Base-by-base conservation (phyloP, 2,113 vertebrate genomes). In the Cephalophus harveyi region DNA sequence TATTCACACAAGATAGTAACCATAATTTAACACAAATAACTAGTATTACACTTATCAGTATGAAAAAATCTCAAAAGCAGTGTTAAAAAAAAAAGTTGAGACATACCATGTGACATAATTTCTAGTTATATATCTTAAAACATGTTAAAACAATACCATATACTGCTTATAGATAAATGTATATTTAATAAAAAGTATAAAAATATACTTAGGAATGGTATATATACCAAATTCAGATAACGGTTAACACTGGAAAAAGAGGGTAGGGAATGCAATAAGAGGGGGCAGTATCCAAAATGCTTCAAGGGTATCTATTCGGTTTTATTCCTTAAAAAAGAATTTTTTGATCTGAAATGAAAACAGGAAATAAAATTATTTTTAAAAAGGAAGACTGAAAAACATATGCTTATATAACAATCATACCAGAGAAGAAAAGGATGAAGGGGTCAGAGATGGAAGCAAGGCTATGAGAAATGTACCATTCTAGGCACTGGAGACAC, bases 1-100 rank as follows among this genome's bases (percentile, higher is more conserved):
- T 74, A 91, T 15, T 83, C 46, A 91, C 82, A 91, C 13, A 91
- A 91, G 85, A 46, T 55, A 91, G 46, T 87, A 96, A 94, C 88
- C 7, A 74, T 17, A 30, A 74, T n/a, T 36, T 94, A 91, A 87
- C 52, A 81, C 27, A 74, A 74, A 82, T 71, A 74, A 89, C 46
- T 46, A 82, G 12, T 46, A 91, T 52, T 74, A 87, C 3, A 82
- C 71, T 87, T 43, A 81, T 2, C 25, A 87, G 30, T 43, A 87
- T 17, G 46, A 33, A 82, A 25, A 91, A 82, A 91, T 74, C 54
- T 59, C 60, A 76, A 96, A 94, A 91, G 50, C 81, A 91, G 74
- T 30, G 40, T 25, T 84, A 91, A 57, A 93, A 76, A 54, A 89
- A 62, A 43, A 89, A 50, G 30, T 43, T 67, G 43, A 86, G 57